These are phyloP conservation scores for Nycticebus coucang DNA, from an alignment of 2,113 vertebrate species.

Conservation along the genomic window DNA sequence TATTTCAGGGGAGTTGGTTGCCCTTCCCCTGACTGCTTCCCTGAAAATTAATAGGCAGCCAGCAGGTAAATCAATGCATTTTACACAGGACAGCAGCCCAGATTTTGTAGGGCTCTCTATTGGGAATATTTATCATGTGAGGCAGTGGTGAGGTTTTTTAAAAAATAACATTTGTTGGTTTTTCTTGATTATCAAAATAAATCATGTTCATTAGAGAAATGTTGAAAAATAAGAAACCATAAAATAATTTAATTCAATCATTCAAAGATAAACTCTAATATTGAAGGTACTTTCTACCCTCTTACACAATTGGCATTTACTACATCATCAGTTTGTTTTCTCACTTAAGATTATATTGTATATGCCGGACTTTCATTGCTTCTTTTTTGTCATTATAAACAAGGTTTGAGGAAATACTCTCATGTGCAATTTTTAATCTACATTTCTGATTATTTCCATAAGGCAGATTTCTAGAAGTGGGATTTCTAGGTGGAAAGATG, in stretches of 20 bases:
- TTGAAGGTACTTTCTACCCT: background rate
- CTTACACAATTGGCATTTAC: background rate
- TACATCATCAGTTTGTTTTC: too few species aligned
- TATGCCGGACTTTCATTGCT: background rate
- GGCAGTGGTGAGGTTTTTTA: background rate
- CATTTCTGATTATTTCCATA: background rate
- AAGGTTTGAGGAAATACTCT: background rate
- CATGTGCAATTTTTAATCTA: background rate
- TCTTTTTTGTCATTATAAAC: background rate
- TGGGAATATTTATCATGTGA: slow-evolving; percentile 4
- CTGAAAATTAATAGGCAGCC: slow-evolving; percentile 61
- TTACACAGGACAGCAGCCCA: background rate
- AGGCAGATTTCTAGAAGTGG: slow-evolving; percentile 9
- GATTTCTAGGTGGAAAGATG: slow-evolving; percentile 1
- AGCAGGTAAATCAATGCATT: slow-evolving; percentile 66
- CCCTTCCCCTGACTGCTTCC: background rate
- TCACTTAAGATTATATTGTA: background rate
- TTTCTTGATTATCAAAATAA: slow-evolving; percentile 33
- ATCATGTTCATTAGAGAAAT: background rate
- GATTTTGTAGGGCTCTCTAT: background rate
- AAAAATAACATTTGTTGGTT: background rate
- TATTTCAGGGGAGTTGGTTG: background rate
- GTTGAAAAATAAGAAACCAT: background rate
- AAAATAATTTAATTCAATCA: background rate
- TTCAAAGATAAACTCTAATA: background rate